These are phyloP conservation scores for Watsonalla cultraria DNA, from an alignment of 2,888 invertebrate species.

Conservation along the genomic window DNA sequence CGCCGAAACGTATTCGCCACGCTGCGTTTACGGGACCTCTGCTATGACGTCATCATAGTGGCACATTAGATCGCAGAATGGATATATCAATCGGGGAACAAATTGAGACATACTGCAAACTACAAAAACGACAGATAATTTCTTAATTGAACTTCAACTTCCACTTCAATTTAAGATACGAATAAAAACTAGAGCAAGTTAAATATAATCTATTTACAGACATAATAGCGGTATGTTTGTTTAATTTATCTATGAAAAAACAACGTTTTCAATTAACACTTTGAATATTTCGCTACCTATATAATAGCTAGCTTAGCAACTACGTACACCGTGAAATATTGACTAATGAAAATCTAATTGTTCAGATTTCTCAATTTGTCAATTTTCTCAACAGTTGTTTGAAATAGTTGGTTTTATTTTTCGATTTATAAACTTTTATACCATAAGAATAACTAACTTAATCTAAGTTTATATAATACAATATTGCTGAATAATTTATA, in stretches of 20 bases:
- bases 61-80: background rate
- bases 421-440: no score
- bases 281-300: constrained; percentile 4
- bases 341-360: no score
- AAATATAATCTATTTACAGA: background rate
- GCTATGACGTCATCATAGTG: constrained; percentile 37
- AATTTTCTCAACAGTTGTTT: no score
- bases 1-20: constrained; percentile 66
- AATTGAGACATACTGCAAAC: background rate
- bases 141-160: no score
- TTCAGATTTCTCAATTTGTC: no score
- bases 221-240: background rate
- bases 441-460: no score
- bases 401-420: no score
- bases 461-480: no score
- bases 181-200: background rate
- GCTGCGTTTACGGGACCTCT: constrained; percentile 57
- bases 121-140: no score
- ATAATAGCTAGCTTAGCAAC: no score
- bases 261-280: background rate
- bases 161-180: no score
- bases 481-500: no score
- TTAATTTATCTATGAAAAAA: background rate
- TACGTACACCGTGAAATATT: background rate
- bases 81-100: background rate